Base-by-base conservation (phyloP, 2,888 invertebrate genomes). In the Xestia xanthographa region DNA sequence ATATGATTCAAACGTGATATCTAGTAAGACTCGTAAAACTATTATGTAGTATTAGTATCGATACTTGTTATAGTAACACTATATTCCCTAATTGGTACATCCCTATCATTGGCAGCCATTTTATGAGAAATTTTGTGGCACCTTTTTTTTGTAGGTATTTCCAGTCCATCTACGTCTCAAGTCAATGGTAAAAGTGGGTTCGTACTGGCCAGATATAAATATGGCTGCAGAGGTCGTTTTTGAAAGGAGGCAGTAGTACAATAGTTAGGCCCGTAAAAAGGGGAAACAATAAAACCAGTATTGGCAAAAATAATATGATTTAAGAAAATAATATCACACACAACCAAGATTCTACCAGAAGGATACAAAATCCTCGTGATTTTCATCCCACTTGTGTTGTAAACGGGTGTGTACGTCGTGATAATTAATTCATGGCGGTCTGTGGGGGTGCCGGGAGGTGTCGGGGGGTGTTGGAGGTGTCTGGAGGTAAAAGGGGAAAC, bases 341-440 rank as follows among this genome's bases (percentile, higher is more conserved):
- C 38, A 53, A 53, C 58, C 41, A 53, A 80, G 41, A 70, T 45
- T 58, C 53, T 48, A 50, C 14, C 63, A 50, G 14, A 45, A 69
- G 38, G 56, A 56, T 45, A 71, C 65, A 77, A 77, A 82, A 50
- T 70, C 43, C 73, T 50, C 8, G 71, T 74, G 84, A 75, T 79
- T 84, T 84, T 76, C 72, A 72, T 72, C 66, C 75, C 74, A 70
- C 78, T 80, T 68, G 78, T 71, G 68, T 80, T 75, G 80, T 82
- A 80, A 86, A 73, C 80, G 84, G 83, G 79, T 82, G 87, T 84
- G 86, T 72, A 81, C 84, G 85, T 86, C 78, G 82, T 86, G 86
- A 87, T 90, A 88, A 90, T 90, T 88, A 90, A 90, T 90, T 90
- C 90, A 90, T 85, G 75, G 83, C 79, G 83, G 85, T 87, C 84